Base-by-base conservation (phyloP, 2,888 invertebrate species). In the Tenthredo notha region DNA sequence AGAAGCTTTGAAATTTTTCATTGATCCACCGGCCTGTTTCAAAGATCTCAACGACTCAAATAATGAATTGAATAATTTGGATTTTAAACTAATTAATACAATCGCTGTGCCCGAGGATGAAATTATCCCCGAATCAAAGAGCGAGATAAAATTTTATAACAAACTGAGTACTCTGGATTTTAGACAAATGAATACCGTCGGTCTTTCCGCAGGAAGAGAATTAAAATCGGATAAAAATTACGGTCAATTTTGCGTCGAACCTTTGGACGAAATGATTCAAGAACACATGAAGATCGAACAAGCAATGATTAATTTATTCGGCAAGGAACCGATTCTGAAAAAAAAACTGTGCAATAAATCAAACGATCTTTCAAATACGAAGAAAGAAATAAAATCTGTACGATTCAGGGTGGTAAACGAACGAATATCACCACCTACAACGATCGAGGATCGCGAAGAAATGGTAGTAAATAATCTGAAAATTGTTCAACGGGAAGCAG, bases 181-280 rank as follows among this genome's bases (percentile, higher is more conserved):
- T 74, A 89, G 88, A 25, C 85, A 89, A 54, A 92, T 93, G 89
- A 93, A 93, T 82, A 93, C 93, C 21, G 90, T 93, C 7, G 93
- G 92, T 0, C 84, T 91, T 25, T 88, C 90, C 0, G 25, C 21
- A 5, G 61, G 18, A 18, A 10, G n/a, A 15, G 77, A 77, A 33
- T 33, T 50, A 21, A 43, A 54, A 29, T 12, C 58, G 21, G 58
- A 58, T 4, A 7, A 61, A 21, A 75, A 15, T 29, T 75, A 18
- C 25, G 47, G 21, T 29, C 33, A 58, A 58, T 85, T 85, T 29
- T 82, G 85, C 85, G 21, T 54, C n/a, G 85, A 85, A 72, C 85
- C 85, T 12, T 40, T 86, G 43, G 88, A 89, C 47, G 88, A 88
- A 25, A 88, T 88, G 25, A 84, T 88, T n/a, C 86, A 86, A 61